Evolutionary conservation across 1,140 invertebrate species (phyloP).

Genomic region (Aphelenchoides fujianensis): DNA sequence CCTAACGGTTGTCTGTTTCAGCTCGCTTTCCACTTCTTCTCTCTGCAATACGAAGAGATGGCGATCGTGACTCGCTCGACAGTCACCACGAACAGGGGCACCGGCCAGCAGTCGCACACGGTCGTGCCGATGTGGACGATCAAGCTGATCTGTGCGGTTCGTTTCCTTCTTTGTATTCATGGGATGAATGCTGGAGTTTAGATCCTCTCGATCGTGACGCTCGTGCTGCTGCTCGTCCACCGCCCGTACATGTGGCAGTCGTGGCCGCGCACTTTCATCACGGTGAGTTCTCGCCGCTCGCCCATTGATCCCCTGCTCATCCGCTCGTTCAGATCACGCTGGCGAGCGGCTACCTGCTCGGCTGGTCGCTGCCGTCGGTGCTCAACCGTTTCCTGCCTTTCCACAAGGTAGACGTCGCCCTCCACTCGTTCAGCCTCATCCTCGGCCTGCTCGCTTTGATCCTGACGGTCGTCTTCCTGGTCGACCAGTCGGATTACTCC

Average conservation of each 20-base stretch:
- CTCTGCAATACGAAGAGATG: too few species aligned
- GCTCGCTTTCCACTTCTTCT: too few species aligned
- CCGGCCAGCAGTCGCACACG: constrained; percentile 9
- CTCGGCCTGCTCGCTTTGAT: constrained; percentile 40
- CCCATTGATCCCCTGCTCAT: too few species aligned
- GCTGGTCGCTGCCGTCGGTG: constrained; percentile 45
- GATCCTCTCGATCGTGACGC: constrained; percentile 35
- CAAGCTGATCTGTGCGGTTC: constrained; percentile 44
- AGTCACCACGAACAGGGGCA: constrained; percentile 30
- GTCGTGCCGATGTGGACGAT: constrained; percentile 45
- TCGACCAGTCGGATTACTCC: constrained; percentile 33
- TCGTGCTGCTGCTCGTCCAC: constrained; percentile 32
- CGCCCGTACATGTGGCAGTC: constrained; percentile 37
- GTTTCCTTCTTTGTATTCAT: too few species aligned
- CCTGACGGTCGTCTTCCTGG: constrained; percentile 36
- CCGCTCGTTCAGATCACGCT: too few species aligned
- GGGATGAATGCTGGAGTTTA: too few species aligned
- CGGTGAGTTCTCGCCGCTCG: too few species aligned
- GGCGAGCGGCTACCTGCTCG: constrained; percentile 40
- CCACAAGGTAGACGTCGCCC: constrained; percentile 38
- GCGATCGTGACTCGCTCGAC: constrained; percentile 21
- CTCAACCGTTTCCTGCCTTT: constrained; percentile 45
- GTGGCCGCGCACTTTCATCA: constrained; percentile 35
- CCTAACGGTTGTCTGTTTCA: too few species aligned
- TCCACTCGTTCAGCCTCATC: constrained; percentile 35